Conservation (phyloP, 2,113 vertebrate species). For the Myanophis thanlyinensis region DNA sequence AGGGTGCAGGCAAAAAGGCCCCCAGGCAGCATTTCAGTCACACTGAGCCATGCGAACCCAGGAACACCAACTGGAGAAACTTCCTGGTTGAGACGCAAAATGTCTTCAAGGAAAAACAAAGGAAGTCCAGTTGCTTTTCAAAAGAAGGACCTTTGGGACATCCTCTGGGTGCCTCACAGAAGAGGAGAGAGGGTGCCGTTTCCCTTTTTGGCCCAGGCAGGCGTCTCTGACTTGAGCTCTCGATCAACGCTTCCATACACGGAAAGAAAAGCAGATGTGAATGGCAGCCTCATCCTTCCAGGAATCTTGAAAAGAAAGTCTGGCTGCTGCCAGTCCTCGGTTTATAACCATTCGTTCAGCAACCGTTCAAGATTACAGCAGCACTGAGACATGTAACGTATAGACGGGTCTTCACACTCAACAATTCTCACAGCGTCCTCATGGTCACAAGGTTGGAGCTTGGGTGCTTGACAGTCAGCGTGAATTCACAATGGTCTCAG, state of each 20-base stretch:
- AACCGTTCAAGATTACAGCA: too few relatives aligned
- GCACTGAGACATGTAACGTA: too few relatives aligned
- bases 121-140: neutral
- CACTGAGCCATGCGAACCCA: neutral
- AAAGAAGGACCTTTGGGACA: neutral
- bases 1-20: neutral
- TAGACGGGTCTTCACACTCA: neutral
- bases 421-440: neutral
- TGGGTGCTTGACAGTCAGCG: neutral
- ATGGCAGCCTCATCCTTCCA: neutral
- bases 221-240: neutral
- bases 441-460: neutral
- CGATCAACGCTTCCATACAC: neutral
- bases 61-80: neutral
- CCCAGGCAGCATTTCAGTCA: neutral
- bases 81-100: neutral
- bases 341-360: neutral
- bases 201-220: fast-evolving
- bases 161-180: neutral
- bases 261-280: neutral
- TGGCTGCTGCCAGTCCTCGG: neutral
- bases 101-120: neutral
- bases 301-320: neutral
- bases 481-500: neutral
- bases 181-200: neutral